These are phyloP conservation scores for Stigmatopora nigra DNA, from an alignment of 2,113 vertebrate species.

Conservation along the genomic window DNA sequence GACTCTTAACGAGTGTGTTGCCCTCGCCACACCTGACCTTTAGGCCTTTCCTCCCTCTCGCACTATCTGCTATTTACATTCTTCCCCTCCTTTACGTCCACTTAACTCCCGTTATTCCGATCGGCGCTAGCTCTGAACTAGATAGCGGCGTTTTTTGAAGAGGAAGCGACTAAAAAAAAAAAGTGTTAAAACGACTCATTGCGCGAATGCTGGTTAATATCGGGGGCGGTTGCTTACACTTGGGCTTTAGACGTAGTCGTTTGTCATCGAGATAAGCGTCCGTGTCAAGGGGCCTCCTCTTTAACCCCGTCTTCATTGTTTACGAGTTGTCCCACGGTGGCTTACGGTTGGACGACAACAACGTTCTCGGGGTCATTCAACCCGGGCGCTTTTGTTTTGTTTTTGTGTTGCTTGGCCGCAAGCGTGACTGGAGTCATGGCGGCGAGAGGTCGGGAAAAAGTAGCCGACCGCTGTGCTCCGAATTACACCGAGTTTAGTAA, in stretches of 20 bases:
- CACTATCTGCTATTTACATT: slow-evolving; percentile 41
- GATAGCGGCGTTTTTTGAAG: slow-evolving; percentile 43
- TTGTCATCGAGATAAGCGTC: slow-evolving; percentile 53
- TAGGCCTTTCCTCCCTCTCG: slow-evolving; percentile 25
- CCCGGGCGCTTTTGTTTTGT: slow-evolving; percentile 31
- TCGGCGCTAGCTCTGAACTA: slow-evolving; percentile 31
- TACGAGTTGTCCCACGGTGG: slow-evolving; percentile 32
- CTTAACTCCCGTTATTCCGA: slow-evolving; percentile 23
- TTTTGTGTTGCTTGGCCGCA: slow-evolving; percentile 9
- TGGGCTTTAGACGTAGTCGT: slow-evolving; percentile 39
- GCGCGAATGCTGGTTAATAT: slow-evolving; percentile 19
- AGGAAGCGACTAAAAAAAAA: slow-evolving; percentile 19
- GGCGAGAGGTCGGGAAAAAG: not conserved
- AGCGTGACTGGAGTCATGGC: not conserved
- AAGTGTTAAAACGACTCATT: slow-evolving; percentile 4
- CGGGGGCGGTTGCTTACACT: slow-evolving; percentile 25
- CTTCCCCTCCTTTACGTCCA: slow-evolving; percentile 31
- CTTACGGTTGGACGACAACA: slow-evolving; percentile 23
- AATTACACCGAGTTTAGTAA: not conserved
- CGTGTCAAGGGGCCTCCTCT: slow-evolving; percentile 31
- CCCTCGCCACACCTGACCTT: slow-evolving; percentile 23
- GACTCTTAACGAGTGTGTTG: slow-evolving; percentile 42
- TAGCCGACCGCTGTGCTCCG: not conserved
- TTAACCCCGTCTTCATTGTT: slow-evolving; percentile 51
- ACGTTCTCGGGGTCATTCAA: slow-evolving; percentile 50